Base-by-base conservation (phyloP, 2,797 vertebrate genomes). In the Acomys russatus region DNA sequence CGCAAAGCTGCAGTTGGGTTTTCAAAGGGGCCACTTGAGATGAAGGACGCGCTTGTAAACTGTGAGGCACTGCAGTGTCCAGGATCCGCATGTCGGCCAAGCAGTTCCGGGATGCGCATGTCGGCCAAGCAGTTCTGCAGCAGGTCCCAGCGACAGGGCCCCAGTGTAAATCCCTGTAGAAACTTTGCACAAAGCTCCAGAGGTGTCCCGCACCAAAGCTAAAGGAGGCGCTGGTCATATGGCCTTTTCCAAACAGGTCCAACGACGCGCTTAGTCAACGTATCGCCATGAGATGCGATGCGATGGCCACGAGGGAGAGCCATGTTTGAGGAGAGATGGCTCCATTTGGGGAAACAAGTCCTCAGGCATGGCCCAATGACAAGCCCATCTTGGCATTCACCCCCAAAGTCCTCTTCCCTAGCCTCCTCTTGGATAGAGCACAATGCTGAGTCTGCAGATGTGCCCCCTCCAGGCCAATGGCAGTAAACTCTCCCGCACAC, bases 401-500 rank as follows among this genome's bases (percentile, higher is more conserved):
- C 64, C 79, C 79, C 9, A 14, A 70, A 86, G 77, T 68, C 77
- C 90, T 38, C 25, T 28, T 94, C 92, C 89, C 92, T 90, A 38
- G 51, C 70, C 97, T 51, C n/a, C 76, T 83, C 83, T 74, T 93
- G 71, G 95, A 94, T 33, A 96, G 92, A 79, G 77, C 82, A 63
- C 92, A 96, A 91, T 86, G 59, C 66, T 73, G 66, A 91, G 97
- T 94, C 95, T 94, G 70, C 95, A 91, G 82, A 79, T 35, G 54
- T 14, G 84, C 96, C 96, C 97, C 97, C 97, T 63, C 97, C 88
- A 97, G 96, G 94, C 97, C 92, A 95, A 97, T 59, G 98, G 98
- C 98, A 98, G 98, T 98, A 98, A 98, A 98, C 97, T 96, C 88
- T 97, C 97, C 98, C 97, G 92, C 95, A 28, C 86, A 97, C 96